Base-by-base conservation (phyloP, 1,140 invertebrate species). In the Drosophila trapezifrons region DNA sequence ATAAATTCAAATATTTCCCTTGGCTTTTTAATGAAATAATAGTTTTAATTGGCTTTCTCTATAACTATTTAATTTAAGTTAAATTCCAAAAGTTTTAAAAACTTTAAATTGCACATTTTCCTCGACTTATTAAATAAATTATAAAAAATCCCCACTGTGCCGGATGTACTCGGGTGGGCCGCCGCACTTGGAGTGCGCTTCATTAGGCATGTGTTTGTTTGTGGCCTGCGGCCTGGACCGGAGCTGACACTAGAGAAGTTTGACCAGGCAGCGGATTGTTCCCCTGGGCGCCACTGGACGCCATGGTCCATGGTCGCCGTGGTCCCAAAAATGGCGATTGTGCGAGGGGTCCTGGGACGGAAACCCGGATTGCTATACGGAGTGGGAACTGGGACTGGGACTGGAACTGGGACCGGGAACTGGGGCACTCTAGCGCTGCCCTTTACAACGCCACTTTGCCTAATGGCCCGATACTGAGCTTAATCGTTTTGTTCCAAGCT, bases 171-270 rank as follows among this genome's bases (percentile, higher is more conserved):
- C 17, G 43, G 38, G 15, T 17, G 22, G 17, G 10, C 20, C 18
- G 32, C 40, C 17, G 29, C 18, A 25, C 15, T 42, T 18, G 37
- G 46, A 51, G 37, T 69, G 43, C 64, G 69, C 64, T 72, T 72
- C 69, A 72, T 69, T 72, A 72, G 64, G 52, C 52, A 72, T 69
- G 49, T 72, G 64, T 70, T 58, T 70, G 69, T 72, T 57, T 69
- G 65, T 58, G 66, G 62, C 65, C 60, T 69, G 65, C 46, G 65
- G 65, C 45, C 37, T 43, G 65, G 37, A 67, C 59, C 65, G 59
- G 60, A 51, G 35, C 65, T 51, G 65, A 65, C 59, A 67, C 64
- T 67, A 64, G 58, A 64, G 64, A 67, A 67, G 65, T 67, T 67
- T 67, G 59, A 51, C 65, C 45, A 35, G 65, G n/a, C 60, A 18